phyloP scores from a whole-genome alignment of 2,113 vertebrate genomes.

The Mastomys natalensis region DNA sequence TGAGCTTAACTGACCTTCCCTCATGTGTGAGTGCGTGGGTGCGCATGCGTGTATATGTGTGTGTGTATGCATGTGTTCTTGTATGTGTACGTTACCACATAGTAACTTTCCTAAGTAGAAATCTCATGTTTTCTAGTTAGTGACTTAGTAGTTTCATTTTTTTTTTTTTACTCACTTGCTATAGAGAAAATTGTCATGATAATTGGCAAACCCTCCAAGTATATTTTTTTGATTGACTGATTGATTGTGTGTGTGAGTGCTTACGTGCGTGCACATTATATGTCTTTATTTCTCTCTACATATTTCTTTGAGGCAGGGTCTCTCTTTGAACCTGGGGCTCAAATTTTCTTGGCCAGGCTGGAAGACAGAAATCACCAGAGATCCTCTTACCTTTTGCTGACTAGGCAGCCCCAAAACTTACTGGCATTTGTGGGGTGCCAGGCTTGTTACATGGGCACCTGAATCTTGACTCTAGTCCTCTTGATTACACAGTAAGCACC shows the following conservation, averaged over 20 bases:
- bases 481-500: not conserved
- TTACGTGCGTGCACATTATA: not conserved
- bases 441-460: not conserved
- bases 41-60: rapidly evolving
- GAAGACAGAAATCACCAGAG: not conserved
- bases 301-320: not conserved
- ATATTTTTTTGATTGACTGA: not conserved
- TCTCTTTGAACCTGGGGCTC: not conserved
- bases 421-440: not conserved
- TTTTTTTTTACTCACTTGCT: not conserved
- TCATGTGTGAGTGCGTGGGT: no score
- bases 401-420: not conserved
- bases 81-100: rapidly evolving
- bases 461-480: not conserved
- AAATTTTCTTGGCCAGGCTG: not conserved
- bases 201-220: not conserved
- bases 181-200: not conserved
- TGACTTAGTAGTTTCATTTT: not conserved
- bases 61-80: rapidly evolving
- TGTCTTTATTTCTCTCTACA: not conserved
- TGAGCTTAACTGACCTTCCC: not conserved
- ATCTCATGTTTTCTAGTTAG: not conserved
- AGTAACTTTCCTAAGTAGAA: not conserved
- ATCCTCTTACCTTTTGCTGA: not conserved
- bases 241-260: not conserved